Evolutionary conservation across 2,113 vertebrate genomes (phyloP).

Genomic region (Calonectris borealis): DNA sequence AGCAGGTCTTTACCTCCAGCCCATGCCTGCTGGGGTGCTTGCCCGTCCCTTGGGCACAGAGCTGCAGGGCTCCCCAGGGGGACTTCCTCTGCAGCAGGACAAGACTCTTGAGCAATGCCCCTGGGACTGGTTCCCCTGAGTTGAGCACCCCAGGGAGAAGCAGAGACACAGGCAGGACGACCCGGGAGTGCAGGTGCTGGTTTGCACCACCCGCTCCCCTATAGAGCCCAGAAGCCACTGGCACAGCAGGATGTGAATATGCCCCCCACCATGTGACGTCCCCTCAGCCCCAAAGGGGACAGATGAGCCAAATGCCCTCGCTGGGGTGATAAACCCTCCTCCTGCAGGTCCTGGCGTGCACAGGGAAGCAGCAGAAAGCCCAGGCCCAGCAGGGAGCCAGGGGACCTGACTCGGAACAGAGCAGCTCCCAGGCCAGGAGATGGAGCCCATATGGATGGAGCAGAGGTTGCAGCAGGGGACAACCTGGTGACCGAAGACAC

Average conservation of each 20-base stretch:
- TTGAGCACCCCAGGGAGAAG: neutral
- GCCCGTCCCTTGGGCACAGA: neutral
- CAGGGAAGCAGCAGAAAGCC: neutral
- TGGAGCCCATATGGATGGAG: neutral
- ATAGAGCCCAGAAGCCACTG: neutral
- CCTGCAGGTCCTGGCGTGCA: neutral
- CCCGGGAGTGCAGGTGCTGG: neutral
- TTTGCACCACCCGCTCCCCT: neutral
- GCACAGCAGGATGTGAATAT: neutral
- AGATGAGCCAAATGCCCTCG: neutral
- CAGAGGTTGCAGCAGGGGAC: neutral
- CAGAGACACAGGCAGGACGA: neutral
- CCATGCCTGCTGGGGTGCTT: neutral
- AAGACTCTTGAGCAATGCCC: neutral
- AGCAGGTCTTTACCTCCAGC: neutral
- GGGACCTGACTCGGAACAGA: neutral
- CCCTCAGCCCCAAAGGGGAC: neutral
- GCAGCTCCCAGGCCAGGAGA: neutral
- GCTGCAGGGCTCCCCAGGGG: too few relatives aligned
- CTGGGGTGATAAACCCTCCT: neutral
- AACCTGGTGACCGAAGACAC: neutral
- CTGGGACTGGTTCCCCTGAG: neutral
- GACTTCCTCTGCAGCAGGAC: neutral
- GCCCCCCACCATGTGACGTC: neutral
- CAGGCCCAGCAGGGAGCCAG: neutral